Base-by-base conservation (phyloP, 2,113 vertebrate species). In the Progne subis region DNA sequence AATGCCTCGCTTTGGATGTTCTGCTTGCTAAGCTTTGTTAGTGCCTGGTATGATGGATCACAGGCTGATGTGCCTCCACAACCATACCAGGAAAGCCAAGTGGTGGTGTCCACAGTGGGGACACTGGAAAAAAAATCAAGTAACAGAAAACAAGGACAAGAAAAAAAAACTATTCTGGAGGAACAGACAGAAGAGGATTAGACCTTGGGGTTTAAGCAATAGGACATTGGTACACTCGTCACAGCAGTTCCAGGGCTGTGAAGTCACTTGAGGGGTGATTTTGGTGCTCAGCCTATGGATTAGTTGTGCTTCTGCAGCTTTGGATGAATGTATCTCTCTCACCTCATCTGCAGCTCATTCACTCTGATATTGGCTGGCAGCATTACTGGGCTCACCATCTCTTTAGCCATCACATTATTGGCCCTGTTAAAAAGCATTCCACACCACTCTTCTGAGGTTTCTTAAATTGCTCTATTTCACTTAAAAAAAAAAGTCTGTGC, bases 181-280 rank as follows among this genome's bases (percentile, higher is more conserved):
- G 25, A 82, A 86, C 8, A 53, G 32, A 77, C 19, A 20, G 43
- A 57, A 78, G 41, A 86, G 31, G 34, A 82, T 56, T 79, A 93
- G 89, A 75, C 31, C 29, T 52, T 5, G 3, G n/a, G 46, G 28
- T 69, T 37, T 37, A 37, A 37, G 37, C 37, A 37, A 37, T 37
- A 37, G 37, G 37, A 37, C 37, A 37, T 37, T 0, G 0, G 14
- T 41, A 41, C 0, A 3, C 8, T 74, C 64, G 46, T 46, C 6
- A 65, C 11, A 52, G 47, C 8, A 65, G 24, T 10, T 12, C 17
- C 39, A 76, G 56, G 55, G 43, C 82, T 75, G 55, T 19, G 56
- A 86, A 81, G 57, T 32, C 39, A 41, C 44, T 23, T 20, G 18
- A 75, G 39, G 44, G 11, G 8, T 60, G 85, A 69, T 76, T 81